Conservation (phyloP, 30 jellyfish, hydroid and myxozoan genomes). For the Turritopsis rubra region DNA sequence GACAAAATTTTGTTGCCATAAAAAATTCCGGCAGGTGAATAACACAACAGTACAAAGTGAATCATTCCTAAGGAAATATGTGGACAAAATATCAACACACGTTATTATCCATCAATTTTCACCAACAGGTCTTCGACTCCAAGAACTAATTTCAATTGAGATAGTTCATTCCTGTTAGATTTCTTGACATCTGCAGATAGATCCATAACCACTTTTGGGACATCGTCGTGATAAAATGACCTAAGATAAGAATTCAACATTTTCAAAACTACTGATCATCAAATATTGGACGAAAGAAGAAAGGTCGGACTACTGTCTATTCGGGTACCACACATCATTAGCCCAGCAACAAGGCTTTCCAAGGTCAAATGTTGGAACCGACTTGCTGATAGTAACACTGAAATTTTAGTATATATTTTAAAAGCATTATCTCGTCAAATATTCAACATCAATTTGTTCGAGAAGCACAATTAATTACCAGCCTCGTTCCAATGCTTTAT, state of each 20-base stretch:
- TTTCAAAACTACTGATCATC: neutral
- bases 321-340: too few relatives aligned
- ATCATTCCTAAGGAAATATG: neutral
- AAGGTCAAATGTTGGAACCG: too few relatives aligned
- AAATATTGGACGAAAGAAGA: neutral
- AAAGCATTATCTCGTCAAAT: too few relatives aligned
- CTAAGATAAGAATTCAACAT: neutral
- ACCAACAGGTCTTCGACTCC: constrained; percentile 25
- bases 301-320: neutral
- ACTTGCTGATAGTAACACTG: too few relatives aligned
- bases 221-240: constrained; percentile 21
- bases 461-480: too few relatives aligned
- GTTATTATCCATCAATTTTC: constrained; percentile 10
- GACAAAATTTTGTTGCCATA: constrained; percentile 1
- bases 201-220: constrained; percentile 25
- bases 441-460: too few relatives aligned
- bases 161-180: neutral
- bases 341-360: too few relatives aligned
- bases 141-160: constrained; percentile 1
- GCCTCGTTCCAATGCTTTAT: too few relatives aligned
- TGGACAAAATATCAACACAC: neutral
- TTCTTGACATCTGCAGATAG: neutral
- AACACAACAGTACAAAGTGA: too few relatives aligned
- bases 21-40: neutral
- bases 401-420: too few relatives aligned